phyloP scores from a whole-genome alignment of 2,113 vertebrate species.

The Amazona guildingii region DNA sequence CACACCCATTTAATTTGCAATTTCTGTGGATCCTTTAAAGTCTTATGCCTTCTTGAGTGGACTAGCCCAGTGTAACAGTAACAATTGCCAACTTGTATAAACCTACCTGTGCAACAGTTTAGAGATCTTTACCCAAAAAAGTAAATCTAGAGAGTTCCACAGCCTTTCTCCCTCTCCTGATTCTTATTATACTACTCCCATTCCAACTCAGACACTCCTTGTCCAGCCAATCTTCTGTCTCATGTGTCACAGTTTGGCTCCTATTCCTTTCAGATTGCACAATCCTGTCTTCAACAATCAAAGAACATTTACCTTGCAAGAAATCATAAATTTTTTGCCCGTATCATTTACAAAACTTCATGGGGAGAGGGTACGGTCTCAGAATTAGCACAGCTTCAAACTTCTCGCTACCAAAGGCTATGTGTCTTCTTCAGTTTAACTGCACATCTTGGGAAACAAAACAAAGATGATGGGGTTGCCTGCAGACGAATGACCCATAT shows the following conservation, averaged over 20 bases:
- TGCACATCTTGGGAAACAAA: not conserved
- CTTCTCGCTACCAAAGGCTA: not conserved
- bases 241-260: no score
- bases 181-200: not conserved
- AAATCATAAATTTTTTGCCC: not conserved
- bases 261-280: not conserved
- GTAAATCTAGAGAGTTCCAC: not conserved
- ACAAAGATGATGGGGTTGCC: rapidly evolving
- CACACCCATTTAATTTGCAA: not conserved
- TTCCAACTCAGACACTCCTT: not conserved
- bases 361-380: not conserved
- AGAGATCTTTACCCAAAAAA: not conserved
- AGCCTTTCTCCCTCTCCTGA: not conserved
- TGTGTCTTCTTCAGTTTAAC: rapidly evolving
- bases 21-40: not conserved
- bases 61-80: not conserved
- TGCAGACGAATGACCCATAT: not conserved
- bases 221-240: rapidly evolving
- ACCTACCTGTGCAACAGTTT: not conserved
- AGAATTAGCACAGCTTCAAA: not conserved
- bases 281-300: not conserved
- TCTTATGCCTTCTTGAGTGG: not conserved
- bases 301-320: not conserved
- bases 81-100: not conserved
- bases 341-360: not conserved